phyloP scores from a whole-genome alignment of 1,140 invertebrate genomes.

The Zaprionus taronus region DNA sequence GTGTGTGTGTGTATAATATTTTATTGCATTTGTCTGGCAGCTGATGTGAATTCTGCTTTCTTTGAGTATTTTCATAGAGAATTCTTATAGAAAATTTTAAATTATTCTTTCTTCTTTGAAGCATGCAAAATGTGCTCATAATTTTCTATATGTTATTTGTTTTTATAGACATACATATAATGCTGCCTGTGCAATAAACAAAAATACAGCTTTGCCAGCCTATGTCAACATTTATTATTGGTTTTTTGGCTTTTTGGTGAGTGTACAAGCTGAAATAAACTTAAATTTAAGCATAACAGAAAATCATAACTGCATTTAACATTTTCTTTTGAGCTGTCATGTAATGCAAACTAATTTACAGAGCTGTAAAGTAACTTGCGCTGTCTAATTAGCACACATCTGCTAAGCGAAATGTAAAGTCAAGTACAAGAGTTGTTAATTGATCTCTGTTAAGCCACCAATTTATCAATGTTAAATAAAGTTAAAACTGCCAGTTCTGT shows the following conservation, averaged over 20 bases:
- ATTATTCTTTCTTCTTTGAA: slow-evolving; percentile 8
- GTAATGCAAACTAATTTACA: not conserved
- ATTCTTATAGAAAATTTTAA: not conserved
- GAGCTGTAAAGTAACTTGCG: not conserved
- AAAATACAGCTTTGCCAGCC: not conserved
- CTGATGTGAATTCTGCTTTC: slow-evolving; percentile 10
- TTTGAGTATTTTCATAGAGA: slow-evolving; percentile 8
- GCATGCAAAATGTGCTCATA: slow-evolving; percentile 12
- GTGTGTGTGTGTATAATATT: not conserved
- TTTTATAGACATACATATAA: slow-evolving; percentile 14
- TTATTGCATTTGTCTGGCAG: slow-evolving; percentile 25
- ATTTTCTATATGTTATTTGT: not conserved
- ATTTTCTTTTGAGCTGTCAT: no score
- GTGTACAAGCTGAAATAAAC: not conserved
- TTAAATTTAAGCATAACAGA: not conserved
- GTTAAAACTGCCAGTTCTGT: not conserved
- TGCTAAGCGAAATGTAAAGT: not conserved
- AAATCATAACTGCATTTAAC: not conserved
- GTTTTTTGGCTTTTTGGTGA: not conserved
- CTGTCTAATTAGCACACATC: not conserved
- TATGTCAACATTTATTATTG: not conserved
- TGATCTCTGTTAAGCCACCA: not conserved
- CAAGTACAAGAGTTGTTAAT: not conserved
- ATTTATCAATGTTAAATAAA: not conserved
- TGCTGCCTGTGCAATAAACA: slow-evolving; percentile 15